phyloP scores from a whole-genome alignment of 2,113 vertebrate species.

The Seriola dumerili region DNA sequence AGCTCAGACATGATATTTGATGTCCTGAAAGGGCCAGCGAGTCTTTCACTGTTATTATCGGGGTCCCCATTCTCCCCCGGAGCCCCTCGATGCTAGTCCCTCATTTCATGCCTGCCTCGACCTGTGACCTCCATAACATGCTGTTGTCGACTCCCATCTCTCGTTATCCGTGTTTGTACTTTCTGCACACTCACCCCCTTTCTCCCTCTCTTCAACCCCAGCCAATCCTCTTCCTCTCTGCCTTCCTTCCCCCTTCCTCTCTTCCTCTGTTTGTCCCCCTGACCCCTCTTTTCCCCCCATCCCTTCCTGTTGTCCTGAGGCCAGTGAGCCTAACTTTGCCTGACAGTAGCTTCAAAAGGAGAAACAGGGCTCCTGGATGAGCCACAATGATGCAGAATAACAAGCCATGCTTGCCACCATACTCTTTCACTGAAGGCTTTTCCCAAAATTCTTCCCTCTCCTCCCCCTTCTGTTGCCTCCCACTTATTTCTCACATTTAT shows the following conservation, averaged over 20 bases:
- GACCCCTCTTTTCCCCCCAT: slow-evolving; percentile 14
- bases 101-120: slow-evolving; percentile 33
- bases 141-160: slow-evolving; percentile 14
- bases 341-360: slow-evolving; percentile 66
- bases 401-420: slow-evolving; percentile 19
- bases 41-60: slow-evolving; percentile 29
- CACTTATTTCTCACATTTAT: slow-evolving; percentile 23
- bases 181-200: neutral
- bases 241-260: slow-evolving; percentile 6
- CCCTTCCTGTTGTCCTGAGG: slow-evolving; percentile 53
- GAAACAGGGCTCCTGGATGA: slow-evolving; percentile 45
- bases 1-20: slow-evolving; percentile 3
- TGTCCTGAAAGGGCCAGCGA: slow-evolving; percentile 32
- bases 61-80: slow-evolving; percentile 17
- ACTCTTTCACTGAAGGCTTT: slow-evolving; percentile 14
- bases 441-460: neutral
- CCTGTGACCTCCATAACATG: slow-evolving; percentile 33
- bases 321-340: slow-evolving; percentile 59
- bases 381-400: slow-evolving; percentile 44
- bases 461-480: neutral
- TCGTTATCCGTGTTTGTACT: slow-evolving; percentile 18
- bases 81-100: neutral
- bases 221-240: neutral
- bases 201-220: neutral
- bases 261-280: slow-evolving; percentile 17